Evolutionary conservation across 2,113 vertebrate species (phyloP).

Genomic region (Maccullochella peelii): DNA sequence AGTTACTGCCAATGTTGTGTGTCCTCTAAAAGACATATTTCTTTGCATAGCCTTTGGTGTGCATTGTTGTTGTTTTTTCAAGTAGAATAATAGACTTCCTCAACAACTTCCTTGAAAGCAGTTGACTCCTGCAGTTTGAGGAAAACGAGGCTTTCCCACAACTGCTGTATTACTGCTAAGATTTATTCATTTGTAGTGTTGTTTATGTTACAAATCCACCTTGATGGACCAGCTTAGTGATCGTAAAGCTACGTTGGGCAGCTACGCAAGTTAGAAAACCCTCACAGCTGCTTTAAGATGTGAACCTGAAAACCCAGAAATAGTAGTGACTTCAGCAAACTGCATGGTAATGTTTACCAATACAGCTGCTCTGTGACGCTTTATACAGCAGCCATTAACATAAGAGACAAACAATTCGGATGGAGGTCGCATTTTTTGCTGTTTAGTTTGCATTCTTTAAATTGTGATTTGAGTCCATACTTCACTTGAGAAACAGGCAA

Average conservation of each 20-base stretch:
- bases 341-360: neutral
- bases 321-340: neutral
- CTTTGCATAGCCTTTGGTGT: neutral
- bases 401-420: neutral
- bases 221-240: neutral
- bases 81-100: slow-evolving; percentile 22
- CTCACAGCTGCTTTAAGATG: neutral
- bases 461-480: neutral
- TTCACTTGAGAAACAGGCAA: too few relatives aligned
- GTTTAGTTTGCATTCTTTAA: neutral
- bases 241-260: neutral
- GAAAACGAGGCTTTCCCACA: neutral
- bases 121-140: neutral
- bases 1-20: neutral
- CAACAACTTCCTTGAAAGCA: slow-evolving; percentile 18
- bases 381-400: neutral
- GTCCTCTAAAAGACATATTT: neutral
- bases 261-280: neutral
- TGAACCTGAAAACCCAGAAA: neutral
- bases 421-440: neutral
- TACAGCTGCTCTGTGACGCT: neutral
- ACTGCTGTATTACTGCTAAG: neutral
- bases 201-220: neutral
- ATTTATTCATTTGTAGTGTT: neutral
- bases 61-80: neutral